Base-by-base conservation (phyloP, 2,113 vertebrate genomes). In the Eleginops maclovinus region DNA sequence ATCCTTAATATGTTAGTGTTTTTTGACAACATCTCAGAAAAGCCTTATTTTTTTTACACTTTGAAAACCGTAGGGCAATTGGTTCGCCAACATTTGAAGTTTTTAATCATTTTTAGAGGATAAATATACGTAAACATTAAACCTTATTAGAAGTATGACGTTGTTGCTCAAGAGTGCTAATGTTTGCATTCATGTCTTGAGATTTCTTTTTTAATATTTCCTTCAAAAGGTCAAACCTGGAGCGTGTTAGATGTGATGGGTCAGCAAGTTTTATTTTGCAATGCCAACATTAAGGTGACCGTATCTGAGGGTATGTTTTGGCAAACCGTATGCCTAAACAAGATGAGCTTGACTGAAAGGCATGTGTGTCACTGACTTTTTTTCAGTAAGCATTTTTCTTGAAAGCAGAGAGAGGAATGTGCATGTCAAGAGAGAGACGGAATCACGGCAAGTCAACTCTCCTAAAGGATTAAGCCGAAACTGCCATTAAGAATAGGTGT, bases 401-500 rank as follows among this genome's bases (percentile, higher is more conserved):
- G 44, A 55, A 56, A 73, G 40, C 24, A 56, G 31, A 54, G 41
- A 50, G 9, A 84, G 49, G 56, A 26, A 70, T 31, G 16, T 82
- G 47, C 63, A 55, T 19, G 65, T 81, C 40, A 65, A 70, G 72
- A 60, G 31, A 74, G 56, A 81, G 61, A 72, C 41, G 49, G 77
- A 69, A 60, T 72, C 21, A 15, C 53, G 14, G 62, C 41, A 47
- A 80, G 75, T 85, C 59, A 54, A 31, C 73, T 76, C 72, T 81
- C 50, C 60, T 77, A 14, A 70, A 89, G 80, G 81, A 91, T 82
- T 82, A 72, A 85, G 51, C 84, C 75, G 87, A 82, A 69, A 82
- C 92, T 92, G 90, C 91, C 91, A 91, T 93, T 91, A 94, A 89
- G 87, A 87, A 88, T 89, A 91, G 91, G 90, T 92, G 90, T 95